phyloP scores from a whole-genome alignment of 2,888 invertebrate species.

The Philonicus albiceps region DNA sequence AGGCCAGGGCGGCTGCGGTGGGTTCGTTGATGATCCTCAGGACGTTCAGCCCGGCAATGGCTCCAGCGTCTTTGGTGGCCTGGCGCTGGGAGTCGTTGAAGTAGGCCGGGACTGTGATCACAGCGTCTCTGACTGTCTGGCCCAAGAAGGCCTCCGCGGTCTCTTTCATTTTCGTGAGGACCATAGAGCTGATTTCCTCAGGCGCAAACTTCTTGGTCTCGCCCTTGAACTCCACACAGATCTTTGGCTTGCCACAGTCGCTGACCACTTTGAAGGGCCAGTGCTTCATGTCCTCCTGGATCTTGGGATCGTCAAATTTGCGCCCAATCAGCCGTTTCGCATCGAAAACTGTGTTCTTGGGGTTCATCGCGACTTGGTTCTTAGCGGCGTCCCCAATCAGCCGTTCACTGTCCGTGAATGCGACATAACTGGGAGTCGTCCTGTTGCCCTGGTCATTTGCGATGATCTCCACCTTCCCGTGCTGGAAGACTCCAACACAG shows the following conservation, averaged over 20 bases:
- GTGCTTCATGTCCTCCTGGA: conserved; percentile 93
- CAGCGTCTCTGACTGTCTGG: conserved; percentile 80
- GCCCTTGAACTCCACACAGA: conserved; percentile 86
- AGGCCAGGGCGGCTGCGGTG: conserved; percentile 87
- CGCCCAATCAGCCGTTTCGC: conserved; percentile 95
- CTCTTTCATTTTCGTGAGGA: conserved; percentile 92
- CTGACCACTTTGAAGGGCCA: conserved; percentile 92
- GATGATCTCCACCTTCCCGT: conserved; percentile 84
- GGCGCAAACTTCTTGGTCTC: conserved; percentile 90
- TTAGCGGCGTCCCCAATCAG: conserved; percentile 87
- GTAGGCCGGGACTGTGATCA: conserved; percentile 85
- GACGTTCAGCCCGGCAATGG: conserved; percentile 87
- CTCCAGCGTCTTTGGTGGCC: conserved; percentile 91
- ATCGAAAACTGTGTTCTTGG: conserved; percentile 92
- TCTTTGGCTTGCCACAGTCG: conserved; percentile 82
- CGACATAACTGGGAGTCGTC: conserved; percentile 78
- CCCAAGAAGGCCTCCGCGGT: conserved; percentile 86
- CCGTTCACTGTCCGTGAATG: conserved; percentile 86
- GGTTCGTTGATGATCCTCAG: conserved; percentile 90
- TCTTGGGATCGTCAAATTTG: conserved; percentile 84
- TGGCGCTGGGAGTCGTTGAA: conserved; percentile 87
- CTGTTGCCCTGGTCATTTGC: conserved; percentile 86
- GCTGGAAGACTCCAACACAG: conserved; percentile 79
- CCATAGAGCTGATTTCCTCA: conserved; percentile 93
- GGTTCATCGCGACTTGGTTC: conserved; percentile 89